Conservation (phyloP, 2,113 vertebrate species). For the Carassius auratus region DNA sequence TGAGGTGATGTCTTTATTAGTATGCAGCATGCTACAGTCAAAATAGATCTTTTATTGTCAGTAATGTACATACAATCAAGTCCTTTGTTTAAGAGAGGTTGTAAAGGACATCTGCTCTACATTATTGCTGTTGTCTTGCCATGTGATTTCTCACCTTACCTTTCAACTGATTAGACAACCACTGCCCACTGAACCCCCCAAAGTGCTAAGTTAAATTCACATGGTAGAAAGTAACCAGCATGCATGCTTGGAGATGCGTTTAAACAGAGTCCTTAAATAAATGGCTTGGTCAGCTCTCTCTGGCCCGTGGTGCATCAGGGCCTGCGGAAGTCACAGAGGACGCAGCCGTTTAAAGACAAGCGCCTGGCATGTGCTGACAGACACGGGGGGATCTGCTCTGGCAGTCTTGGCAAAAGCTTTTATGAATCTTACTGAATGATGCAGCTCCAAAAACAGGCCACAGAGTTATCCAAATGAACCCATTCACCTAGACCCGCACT, state of each 20-base stretch:
- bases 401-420: conserved; percentile 55
- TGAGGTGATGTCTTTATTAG: conserved; percentile 33
- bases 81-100: conserved; percentile 29
- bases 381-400: conserved; percentile 49
- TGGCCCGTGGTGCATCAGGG: conserved; percentile 13
- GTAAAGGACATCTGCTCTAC: neutral
- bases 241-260: conserved; percentile 31
- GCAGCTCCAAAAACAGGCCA: conserved; percentile 56
- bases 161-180: conserved; percentile 23
- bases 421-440: conserved; percentile 54
- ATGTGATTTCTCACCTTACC: conserved; percentile 40
- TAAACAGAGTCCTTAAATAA: conserved; percentile 54
- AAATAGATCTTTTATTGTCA: conserved; percentile 24
- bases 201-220: conserved; percentile 35
- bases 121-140: conserved; percentile 8
- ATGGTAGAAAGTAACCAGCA: conserved; percentile 43
- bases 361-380: conserved; percentile 59
- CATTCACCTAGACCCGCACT: conserved; percentile 40
- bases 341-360: conserved; percentile 57
- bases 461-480: conserved; percentile 50
- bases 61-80: conserved; percentile 26
- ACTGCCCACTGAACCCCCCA: conserved; percentile 16
- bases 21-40: neutral
- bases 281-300: conserved; percentile 47
- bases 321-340: conserved; percentile 55